Evolutionary conservation across 2,797 vertebrate genomes (phyloP).

Genomic region (Spinus olivaceus): DNA sequence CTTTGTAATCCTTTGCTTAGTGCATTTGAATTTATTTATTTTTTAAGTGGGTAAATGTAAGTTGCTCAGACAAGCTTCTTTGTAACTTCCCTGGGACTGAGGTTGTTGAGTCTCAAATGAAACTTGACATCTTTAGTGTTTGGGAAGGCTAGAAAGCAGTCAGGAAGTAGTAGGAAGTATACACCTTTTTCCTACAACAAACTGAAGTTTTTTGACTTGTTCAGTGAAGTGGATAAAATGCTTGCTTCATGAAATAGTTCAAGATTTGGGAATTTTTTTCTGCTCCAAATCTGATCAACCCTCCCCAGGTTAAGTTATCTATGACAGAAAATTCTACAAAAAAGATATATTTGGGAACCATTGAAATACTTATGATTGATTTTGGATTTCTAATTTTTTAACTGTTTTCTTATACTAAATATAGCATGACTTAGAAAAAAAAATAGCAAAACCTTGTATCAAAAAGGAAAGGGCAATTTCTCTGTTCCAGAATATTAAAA

Average conservation of each 20-base stretch:
- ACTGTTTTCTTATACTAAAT: background rate
- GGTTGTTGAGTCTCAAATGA: background rate
- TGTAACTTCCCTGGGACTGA: conserved; percentile 9
- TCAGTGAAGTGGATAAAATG: background rate
- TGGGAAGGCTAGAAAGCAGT: background rate
- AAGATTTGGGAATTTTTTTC: background rate
- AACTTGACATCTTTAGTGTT: background rate
- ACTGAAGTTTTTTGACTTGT: background rate
- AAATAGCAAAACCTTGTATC: background rate
- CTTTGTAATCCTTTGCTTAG: conserved; percentile 41
- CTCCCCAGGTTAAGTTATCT: background rate
- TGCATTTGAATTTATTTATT: conserved; percentile 35
- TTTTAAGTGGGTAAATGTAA: conserved; percentile 14
- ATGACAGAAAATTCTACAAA: background rate
- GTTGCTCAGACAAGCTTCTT: conserved; percentile 44
- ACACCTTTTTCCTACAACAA: background rate
- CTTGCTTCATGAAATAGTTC: background rate
- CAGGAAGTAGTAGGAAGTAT: background rate
- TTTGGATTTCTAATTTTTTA: background rate
- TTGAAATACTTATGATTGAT: background rate
- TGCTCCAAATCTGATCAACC: background rate
- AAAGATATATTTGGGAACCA: background rate
- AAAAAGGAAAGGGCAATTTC: background rate
- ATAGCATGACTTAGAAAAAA: background rate
- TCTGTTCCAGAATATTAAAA: background rate